A percentile compares a stretch with the other conserved stretches of the same genome.
phyloP scores from a whole-genome alignment of 2,113 vertebrate species.

The Lamprotornis superbus region DNA sequence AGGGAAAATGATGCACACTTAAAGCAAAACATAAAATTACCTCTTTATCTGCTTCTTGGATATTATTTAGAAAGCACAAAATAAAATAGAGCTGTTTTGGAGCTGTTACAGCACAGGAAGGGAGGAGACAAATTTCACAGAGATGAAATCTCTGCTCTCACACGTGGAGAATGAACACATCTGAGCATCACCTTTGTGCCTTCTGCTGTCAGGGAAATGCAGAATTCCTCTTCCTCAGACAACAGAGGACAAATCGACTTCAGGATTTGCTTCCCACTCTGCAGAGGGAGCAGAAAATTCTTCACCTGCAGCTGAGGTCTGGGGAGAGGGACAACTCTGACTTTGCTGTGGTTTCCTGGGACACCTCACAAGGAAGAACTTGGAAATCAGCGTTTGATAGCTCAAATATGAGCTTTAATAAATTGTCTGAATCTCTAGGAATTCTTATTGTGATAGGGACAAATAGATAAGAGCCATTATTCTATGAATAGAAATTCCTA shows the following conservation, averaged over 20 bases:
- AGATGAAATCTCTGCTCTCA: background rate
- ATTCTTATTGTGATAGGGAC: background rate
- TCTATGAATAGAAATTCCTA: background rate
- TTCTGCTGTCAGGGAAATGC: background rate
- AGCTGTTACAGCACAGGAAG: background rate
- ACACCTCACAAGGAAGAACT: background rate
- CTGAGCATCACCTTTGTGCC: background rate
- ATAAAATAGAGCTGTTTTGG: background rate
- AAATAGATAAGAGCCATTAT: background rate
- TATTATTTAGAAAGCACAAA: background rate
- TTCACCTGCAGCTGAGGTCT: background rate
- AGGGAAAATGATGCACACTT: background rate
- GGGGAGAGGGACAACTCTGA: background rate
- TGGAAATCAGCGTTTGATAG: background rate
- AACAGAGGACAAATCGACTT: background rate
- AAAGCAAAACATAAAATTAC: background rate
- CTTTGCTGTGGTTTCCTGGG: background rate
- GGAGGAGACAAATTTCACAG: background rate
- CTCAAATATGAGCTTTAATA: background rate
- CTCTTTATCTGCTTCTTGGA: background rate
- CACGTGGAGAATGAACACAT: fast-evolving
- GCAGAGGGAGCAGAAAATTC: background rate
- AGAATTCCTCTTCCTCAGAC: background rate
- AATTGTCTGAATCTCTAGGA: background rate
- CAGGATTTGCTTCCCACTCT: background rate